Conservation (phyloP, 2,113 vertebrate genomes). For the Stegastes partitus region DNA sequence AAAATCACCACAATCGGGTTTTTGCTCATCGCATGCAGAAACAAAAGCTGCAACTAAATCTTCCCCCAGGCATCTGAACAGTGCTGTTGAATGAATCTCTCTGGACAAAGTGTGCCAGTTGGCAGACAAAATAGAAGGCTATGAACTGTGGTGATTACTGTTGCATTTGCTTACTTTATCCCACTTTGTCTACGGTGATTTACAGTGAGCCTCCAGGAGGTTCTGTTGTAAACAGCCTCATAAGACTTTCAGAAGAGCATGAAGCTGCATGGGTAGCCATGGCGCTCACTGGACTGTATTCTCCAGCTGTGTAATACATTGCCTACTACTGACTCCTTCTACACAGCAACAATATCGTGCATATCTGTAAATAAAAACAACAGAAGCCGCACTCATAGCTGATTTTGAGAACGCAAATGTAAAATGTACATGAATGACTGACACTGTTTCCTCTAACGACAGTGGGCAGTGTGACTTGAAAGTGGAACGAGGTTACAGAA, state of each 20-base stretch:
- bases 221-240: conserved; percentile 37
- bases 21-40: conserved; percentile 10
- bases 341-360: neutral
- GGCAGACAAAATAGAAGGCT: conserved; percentile 36
- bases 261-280: conserved; percentile 24
- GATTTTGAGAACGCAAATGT: neutral
- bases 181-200: conserved; percentile 47
- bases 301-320: conserved; percentile 2
- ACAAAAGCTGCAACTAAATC: conserved; percentile 22
- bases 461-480: neutral
- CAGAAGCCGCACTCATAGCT: neutral
- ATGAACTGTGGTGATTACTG: conserved; percentile 59
- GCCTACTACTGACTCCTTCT: neutral
- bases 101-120: conserved; percentile 33
- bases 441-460: too few relatives aligned
- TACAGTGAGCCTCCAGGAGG: conserved; percentile 35
- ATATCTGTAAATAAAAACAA: conserved; percentile 7
- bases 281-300: conserved; percentile 8
- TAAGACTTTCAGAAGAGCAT: conserved; percentile 25
- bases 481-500: neutral
- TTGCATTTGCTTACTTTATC: conserved; percentile 37
- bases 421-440: neutral
- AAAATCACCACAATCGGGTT: conserved; percentile 11
- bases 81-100: conserved; percentile 22
- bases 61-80: conserved; percentile 17